Base-by-base conservation (phyloP, 2,888 invertebrate genomes). In the Eristalis pertinax region DNA sequence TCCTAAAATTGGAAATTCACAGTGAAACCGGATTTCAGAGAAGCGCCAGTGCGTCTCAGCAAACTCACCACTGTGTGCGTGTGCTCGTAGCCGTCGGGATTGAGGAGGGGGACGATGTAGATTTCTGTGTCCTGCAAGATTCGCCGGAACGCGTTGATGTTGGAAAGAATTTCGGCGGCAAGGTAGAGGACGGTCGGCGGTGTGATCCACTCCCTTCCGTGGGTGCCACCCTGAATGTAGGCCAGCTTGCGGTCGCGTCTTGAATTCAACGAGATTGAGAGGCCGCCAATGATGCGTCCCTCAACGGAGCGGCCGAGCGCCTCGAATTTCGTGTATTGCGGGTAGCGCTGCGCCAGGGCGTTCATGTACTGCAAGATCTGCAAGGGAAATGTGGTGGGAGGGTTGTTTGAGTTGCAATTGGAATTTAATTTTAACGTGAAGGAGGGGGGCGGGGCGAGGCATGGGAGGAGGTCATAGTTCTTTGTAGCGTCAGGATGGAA, bases 191-290 rank as follows among this genome's bases (percentile, higher is more conserved):
- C 95, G 0, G 95, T 94, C 0, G 95, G 94, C 0, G 95, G 95
- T 0, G 96, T 94, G 80, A 96, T 95, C 96, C 96, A 96, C 92
- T 96, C 96, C 68, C 96, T 94, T 0, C 92, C 93, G 78, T 93
- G 93, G 5, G 93, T 89, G 3, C 91, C 92, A 0, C 91, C 92
- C 89, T 93, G 93, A 11, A 93, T 92, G 70, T 93, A 93, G 41
- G 92, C 93, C 41, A 93, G 90, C 35, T 92, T 91, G 7, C 91
- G 90, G 0, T 90, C 89, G 0, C 91, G 90, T 1, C 91, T 89
- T 8, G 90, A 90, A 41, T 91, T 91, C 11, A 92, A 83, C 0
- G 93, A 92, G 13, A 93, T 92, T 7, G 91, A 91, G 19, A 93
- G 75, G 0, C 89, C 92, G 1, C 92, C 93, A 26, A 93, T 89